Evolutionary conservation across 2,113 vertebrate genomes (phyloP), one percentile per base, ranked within the genome.

Genomic region (Eidolon helvum): DNA sequence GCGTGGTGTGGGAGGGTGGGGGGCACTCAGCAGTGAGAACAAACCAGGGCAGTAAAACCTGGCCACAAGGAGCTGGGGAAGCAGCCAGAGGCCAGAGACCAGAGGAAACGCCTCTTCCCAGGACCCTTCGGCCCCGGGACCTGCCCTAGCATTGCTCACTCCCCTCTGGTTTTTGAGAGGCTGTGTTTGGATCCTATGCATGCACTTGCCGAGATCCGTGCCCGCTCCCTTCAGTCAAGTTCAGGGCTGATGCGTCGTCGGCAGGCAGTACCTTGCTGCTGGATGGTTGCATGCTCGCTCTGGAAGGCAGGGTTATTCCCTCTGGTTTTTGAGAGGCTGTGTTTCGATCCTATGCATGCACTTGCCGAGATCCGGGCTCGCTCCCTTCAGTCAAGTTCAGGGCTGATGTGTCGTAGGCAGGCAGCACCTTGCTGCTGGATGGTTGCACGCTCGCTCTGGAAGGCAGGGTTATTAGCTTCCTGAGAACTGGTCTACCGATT

Each of bases 201-300:
- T 0, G 1, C 38, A 6, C 48, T 53, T 57, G 24, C 12, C 2
- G 28, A n/a, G 50, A 11, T 28, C 0, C 1, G 35, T 0, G 0
- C 24, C 43, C 24, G 5, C 9, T 35, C 22, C 55, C 16, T 8
- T 18, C 0, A 0, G 45, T 4, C 18, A 7, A 38, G 66, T 63
- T 38, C 38, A 45, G 6, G 26, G 57, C 38, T 0, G 2, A 9
- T 15, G 12, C 21, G 22, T 2, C 2, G 10, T 4, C 1, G 28
- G 35, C 21, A 10, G 24, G 18, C 22, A 30, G 43, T 10, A 48
- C 59, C 38, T 14, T 2, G 16, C 12, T 19, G 79, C 28, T 26
- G 24, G 43, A 18, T 15, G 48, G 2, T 0, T 10, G 48, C 0
- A 1, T 1, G 16, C 5, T 33, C 19, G 0, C n/a, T 30, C 33